These are phyloP conservation scores for Selenia dentaria DNA, from an alignment of 2,888 invertebrate species.

Conservation along the genomic window DNA sequence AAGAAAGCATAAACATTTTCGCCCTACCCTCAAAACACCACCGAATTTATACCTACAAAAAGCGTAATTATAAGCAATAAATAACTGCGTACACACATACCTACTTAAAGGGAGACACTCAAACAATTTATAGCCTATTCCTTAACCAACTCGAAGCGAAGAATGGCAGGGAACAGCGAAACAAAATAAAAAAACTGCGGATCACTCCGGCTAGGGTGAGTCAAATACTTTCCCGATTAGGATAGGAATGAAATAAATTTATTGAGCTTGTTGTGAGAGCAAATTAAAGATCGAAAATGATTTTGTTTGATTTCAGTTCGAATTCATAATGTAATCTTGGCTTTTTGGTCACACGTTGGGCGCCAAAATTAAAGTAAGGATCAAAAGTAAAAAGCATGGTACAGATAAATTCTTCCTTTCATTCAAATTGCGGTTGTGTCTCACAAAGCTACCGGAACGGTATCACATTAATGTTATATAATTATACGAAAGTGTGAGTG, in stretches of 20 bases:
- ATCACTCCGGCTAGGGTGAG: constrained; percentile 71
- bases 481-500: too few relatives aligned
- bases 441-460: too few relatives aligned
- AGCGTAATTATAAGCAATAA: constrained; percentile 54
- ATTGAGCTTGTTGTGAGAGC: constrained; percentile 55
- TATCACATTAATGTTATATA: too few relatives aligned
- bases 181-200: constrained; percentile 58
- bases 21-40: constrained; percentile 30
- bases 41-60: constrained; percentile 32
- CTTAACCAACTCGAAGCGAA: constrained; percentile 59
- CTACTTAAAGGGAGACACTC: constrained; percentile 57
- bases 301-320: too few relatives aligned
- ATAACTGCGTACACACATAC: constrained; percentile 63
- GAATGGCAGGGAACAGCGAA: constrained; percentile 47
- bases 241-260: constrained; percentile 52
- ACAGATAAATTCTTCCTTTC: too few relatives aligned
- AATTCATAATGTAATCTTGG: too few relatives aligned
- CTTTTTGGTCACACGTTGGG: constrained; percentile 39
- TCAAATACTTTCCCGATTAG: constrained; percentile 62
- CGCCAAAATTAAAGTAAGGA: constrained; percentile 33
- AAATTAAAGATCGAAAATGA: too few relatives aligned
- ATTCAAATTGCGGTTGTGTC: too few relatives aligned
- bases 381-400: too few relatives aligned
- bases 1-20: constrained; percentile 26
- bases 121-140: constrained; percentile 71